Evolutionary conservation across 2,113 vertebrate species (phyloP).

Genomic region (Machaerirhynchus nigripectus): DNA sequence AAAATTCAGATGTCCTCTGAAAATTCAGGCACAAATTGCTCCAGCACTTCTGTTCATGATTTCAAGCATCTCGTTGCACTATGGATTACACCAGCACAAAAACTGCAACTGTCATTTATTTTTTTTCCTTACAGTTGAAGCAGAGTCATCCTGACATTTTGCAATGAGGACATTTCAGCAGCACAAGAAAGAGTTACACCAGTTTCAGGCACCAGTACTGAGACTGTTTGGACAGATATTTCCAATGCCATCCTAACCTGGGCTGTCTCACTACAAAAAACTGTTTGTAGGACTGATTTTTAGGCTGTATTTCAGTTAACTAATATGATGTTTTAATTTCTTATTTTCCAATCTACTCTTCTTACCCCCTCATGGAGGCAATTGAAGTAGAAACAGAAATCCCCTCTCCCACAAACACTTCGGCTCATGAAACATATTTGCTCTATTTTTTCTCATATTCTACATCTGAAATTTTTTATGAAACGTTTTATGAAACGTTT

Average conservation of each 20-base stretch:
- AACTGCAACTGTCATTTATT: background rate
- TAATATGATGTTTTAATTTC: background rate
- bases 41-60: background rate
- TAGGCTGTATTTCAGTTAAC: background rate
- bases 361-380: background rate
- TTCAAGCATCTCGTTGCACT: background rate
- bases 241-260: background rate
- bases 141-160: conserved; percentile 29
- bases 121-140: background rate
- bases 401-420: background rate
- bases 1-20: background rate
- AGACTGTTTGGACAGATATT: background rate
- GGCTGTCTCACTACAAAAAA: background rate
- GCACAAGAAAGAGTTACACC: background rate
- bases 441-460: background rate
- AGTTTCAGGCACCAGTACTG: background rate
- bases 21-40: background rate
- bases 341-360: background rate
- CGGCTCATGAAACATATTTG: background rate
- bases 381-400: background rate
- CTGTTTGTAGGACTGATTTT: background rate
- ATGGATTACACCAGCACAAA: background rate
- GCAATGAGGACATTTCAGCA: conserved; percentile 16
- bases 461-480: background rate
- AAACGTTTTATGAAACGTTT: no score